A percentile compares a stretch with the other conserved stretches of the same genome.
Evolutionary conservation across 2,113 vertebrate genomes (phyloP).

Genomic region (Euleptes europaea): DNA sequence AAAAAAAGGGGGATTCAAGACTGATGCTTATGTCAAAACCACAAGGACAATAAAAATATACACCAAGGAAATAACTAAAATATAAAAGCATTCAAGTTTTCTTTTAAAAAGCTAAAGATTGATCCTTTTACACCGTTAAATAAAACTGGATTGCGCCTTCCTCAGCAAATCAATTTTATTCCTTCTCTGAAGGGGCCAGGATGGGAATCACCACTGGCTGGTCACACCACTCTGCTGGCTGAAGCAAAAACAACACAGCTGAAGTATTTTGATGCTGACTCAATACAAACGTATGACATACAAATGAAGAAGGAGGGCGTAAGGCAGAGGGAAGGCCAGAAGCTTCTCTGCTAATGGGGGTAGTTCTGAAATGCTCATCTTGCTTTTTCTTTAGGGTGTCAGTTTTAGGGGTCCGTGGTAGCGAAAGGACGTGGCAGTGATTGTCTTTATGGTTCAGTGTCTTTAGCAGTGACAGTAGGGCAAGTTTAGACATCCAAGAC

Average conservation of each 20-base stretch:
- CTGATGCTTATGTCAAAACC: constrained; percentile 85
- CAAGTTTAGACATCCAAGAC: constrained; percentile 66
- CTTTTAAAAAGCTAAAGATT: constrained; percentile 78
- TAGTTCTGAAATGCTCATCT: constrained; percentile 45
- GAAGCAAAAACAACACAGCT: constrained; percentile 56
- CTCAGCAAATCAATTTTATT: constrained; percentile 54
- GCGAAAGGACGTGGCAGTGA: constrained; percentile 77
- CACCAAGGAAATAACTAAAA: constrained; percentile 86
- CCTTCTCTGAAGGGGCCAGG: constrained; percentile 31
- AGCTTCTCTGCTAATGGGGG: constrained; percentile 62
- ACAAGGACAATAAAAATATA: constrained; percentile 94
- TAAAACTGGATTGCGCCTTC: constrained; percentile 63
- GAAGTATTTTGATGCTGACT: constrained; percentile 56
- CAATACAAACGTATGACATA: constrained; percentile 15
- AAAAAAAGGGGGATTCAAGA: constrained; percentile 70
- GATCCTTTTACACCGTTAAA: constrained; percentile 88
- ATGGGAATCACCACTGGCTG: constrained; percentile 43
- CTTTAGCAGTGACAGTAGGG: constrained; percentile 78
- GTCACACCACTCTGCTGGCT: constrained; percentile 15
- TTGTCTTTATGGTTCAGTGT: constrained; percentile 81
- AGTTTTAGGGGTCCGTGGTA: constrained; percentile 61
- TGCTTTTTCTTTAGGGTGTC: constrained; percentile 58
- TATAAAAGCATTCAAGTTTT: constrained; percentile 89
- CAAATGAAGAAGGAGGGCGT: constrained; percentile 31
- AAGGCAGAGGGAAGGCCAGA: constrained; percentile 34